These are phyloP conservation scores for Hippocampus mohnikei DNA, from an alignment of 2,113 vertebrate genomes.

Conservation along the genomic window DNA sequence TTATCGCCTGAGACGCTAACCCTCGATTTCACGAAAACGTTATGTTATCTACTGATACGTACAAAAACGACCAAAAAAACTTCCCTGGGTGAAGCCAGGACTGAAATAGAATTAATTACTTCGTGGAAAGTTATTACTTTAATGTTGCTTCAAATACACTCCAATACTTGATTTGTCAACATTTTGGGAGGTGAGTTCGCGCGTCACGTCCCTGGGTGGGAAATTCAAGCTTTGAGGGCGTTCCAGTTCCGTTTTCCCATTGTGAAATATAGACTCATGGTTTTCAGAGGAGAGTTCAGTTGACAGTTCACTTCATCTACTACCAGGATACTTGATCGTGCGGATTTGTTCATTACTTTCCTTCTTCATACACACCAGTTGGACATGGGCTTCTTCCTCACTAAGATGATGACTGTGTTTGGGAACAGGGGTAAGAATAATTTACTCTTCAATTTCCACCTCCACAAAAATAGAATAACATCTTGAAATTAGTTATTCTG, in stretches of 20 bases:
- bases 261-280: not conserved
- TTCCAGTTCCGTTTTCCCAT: not conserved
- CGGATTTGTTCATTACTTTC: not conserved
- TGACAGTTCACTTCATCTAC: not conserved
- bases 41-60: not conserved
- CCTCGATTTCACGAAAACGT: not conserved
- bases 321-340: not conserved
- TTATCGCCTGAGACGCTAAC: not conserved
- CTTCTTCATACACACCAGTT: not conserved
- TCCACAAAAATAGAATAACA: not conserved
- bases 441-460: not conserved
- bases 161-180: not conserved
- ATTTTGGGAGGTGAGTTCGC: not conserved
- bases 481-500: not conserved
- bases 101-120: not conserved
- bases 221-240: not conserved
- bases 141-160: not conserved
- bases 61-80: not conserved
- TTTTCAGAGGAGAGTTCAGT: not conserved
- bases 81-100: not conserved
- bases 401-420: constrained; percentile 76
- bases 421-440: constrained; percentile 68
- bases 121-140: not conserved
- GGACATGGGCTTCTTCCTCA: constrained; percentile 71
- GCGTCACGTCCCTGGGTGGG: not conserved